Base-by-base conservation (phyloP, 2,797 vertebrate species). In the Holocentrus rufus region DNA sequence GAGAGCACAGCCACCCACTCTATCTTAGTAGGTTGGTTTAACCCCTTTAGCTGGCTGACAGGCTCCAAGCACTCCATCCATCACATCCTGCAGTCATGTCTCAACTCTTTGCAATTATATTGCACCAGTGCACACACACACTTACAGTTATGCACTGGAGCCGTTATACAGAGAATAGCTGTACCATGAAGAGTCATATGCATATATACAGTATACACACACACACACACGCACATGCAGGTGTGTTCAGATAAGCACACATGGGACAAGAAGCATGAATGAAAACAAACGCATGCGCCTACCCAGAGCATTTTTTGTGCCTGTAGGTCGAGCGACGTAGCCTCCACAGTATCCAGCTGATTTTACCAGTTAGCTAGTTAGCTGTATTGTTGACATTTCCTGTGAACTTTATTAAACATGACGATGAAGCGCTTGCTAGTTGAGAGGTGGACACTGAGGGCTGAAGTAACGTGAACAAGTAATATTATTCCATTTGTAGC, bases 21-120 rank as follows among this genome's bases (percentile, higher is more conserved):
- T 84, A 90, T 92, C 90, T 91, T 86, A 61, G 61, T 71, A 50
- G 87, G 85, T 88, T 88, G 86, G 75, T 89, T 91, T 90, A 91
- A 92, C 89, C 90, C 89, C 77, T 88, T 89, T 80, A 80, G 75
- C 77, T 68, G 68, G 65, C 70, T 87, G 88, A 89, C 84, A 88
- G 73, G 73, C 81, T 85, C 65, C 71, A n/a, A 91, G 84, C 80
- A 87, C 77, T 79, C 54, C 87, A 92, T 92, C 89, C 84, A 92
- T 92, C 90, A 92, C 68, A 34, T 52, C 59, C 69, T 18, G 60
- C 81, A 75, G 70, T 63, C 63, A 59, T 23, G 74, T 81, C 77
- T 73, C 62, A 76, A 78, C 65, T 61, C 65, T 61, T 67, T 75
- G 54, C 64, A 59, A 82, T 75, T 65, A 39, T 53, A 76, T 25